These are phyloP conservation scores for Mormyrus iriodes DNA, from an alignment of 2,113 vertebrate genomes.

Conservation along the genomic window DNA sequence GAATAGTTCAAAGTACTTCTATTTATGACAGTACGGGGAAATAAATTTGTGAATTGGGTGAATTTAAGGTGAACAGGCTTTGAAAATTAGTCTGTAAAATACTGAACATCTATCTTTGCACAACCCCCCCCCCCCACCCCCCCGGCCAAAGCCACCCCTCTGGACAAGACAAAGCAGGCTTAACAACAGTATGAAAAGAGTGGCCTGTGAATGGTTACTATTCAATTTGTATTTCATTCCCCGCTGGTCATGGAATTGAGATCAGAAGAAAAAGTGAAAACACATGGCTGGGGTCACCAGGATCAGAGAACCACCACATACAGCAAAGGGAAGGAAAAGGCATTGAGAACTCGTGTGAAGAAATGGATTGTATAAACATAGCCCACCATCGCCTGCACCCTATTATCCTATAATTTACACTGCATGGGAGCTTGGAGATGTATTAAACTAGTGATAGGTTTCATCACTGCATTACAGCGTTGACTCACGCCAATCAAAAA, in stretches of 20 bases:
- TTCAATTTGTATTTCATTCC: slow-evolving; percentile 99
- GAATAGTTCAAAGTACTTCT: not conserved
- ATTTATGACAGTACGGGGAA: not conserved
- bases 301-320: slow-evolving; percentile 98
- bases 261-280: slow-evolving; percentile 99
- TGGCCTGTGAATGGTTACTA: slow-evolving; percentile 99
- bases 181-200: slow-evolving; percentile 83
- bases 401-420: slow-evolving; percentile 97
- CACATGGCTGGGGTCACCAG: slow-evolving; percentile 97
- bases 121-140: slow-evolving; percentile 39
- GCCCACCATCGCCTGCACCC: slow-evolving; percentile 86
- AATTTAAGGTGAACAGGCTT: slow-evolving; percentile 43
- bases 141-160: slow-evolving; percentile 37
- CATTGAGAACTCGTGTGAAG: slow-evolving; percentile 91
- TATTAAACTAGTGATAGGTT: slow-evolving; percentile 73
- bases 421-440: slow-evolving; percentile 85
- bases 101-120: slow-evolving; percentile 71
- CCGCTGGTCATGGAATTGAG: slow-evolving; percentile 98
- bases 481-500: slow-evolving; percentile 77
- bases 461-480: slow-evolving; percentile 67
- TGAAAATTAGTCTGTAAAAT: slow-evolving; percentile 57
- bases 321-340: slow-evolving; percentile 80
- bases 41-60: slow-evolving; percentile 19
- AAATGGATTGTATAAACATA: slow-evolving; percentile 97
- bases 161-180: slow-evolving; percentile 86